These are phyloP conservation scores for Mellivora capensis DNA, from an alignment of 2,113 vertebrate species.

Conservation along the genomic window DNA sequence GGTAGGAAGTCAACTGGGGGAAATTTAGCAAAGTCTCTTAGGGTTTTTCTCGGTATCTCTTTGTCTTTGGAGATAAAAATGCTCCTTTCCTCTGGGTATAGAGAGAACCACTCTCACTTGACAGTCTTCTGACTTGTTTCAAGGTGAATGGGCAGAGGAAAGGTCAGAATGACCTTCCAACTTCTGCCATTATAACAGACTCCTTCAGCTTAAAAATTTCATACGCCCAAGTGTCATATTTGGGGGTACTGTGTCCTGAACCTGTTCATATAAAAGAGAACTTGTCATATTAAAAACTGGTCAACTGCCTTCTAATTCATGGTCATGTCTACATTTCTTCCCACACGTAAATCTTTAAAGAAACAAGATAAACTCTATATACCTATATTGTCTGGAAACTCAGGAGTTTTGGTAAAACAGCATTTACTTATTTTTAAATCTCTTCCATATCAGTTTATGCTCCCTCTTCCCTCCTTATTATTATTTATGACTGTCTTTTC, in stretches of 20 bases:
- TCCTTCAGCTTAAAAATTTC: background rate
- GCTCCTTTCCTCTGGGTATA: background rate
- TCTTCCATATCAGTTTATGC: background rate
- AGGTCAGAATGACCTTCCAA: background rate
- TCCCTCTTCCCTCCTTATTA: background rate
- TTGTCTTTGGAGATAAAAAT: background rate
- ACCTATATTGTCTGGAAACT: background rate
- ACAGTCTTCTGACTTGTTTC: background rate
- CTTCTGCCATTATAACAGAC: background rate
- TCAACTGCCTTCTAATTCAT: background rate
- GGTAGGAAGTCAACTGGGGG: background rate
- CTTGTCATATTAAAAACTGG: background rate
- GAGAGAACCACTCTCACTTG: background rate
- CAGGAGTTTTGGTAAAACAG: background rate
- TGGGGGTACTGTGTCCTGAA: background rate
- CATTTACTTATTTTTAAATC: background rate
- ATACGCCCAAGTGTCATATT: background rate
- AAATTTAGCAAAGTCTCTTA: background rate
- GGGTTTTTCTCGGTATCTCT: background rate
- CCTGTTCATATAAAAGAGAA: background rate
- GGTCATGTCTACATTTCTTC: background rate
- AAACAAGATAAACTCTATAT: background rate
- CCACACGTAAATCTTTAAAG: background rate
- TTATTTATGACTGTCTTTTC: background rate
- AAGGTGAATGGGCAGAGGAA: background rate